Conservation (phyloP, 2,888 invertebrate genomes). For the Lochmaea capreae region DNA sequence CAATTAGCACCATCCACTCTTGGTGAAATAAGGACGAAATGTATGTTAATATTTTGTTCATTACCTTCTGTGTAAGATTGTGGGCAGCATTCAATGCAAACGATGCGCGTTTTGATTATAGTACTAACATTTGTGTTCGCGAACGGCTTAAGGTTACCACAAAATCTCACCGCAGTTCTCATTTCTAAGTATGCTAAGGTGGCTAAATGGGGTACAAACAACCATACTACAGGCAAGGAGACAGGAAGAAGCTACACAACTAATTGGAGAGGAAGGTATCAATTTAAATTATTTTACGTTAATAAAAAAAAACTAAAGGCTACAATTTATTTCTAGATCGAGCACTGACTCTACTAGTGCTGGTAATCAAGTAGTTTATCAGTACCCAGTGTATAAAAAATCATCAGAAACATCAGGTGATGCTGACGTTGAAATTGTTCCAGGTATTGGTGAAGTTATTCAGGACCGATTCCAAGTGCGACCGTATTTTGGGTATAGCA, state of each 20-base stretch:
- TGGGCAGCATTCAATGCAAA: slow-evolving; percentile 24
- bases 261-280: slow-evolving; percentile 61
- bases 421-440: slow-evolving; percentile 49
- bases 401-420: slow-evolving; percentile 40
- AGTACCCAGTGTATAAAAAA: slow-evolving; percentile 51
- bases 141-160: slow-evolving; percentile 48
- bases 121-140: slow-evolving; percentile 37
- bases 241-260: slow-evolving; percentile 55
- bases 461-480: slow-evolving; percentile 63
- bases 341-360: slow-evolving; percentile 28
- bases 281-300: not conserved
- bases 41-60: slow-evolving; percentile 47
- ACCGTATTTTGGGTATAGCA: slow-evolving; percentile 60
- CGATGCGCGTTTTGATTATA: slow-evolving; percentile 27
- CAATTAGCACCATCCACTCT: slow-evolving; percentile 59
- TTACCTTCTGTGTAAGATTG: slow-evolving; percentile 32
- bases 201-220: slow-evolving; percentile 57
- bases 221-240: slow-evolving; percentile 31
- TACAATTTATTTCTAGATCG: slow-evolving; percentile 16
- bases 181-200: slow-evolving; percentile 63
- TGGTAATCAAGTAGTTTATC: slow-evolving; percentile 49
- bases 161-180: slow-evolving; percentile 50
- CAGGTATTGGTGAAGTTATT: slow-evolving; percentile 60
- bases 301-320: not conserved
- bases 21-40: slow-evolving; percentile 56